These are phyloP conservation scores for Coleophora flavipennella DNA, from an alignment of 2,888 invertebrate genomes.

Conservation along the genomic window DNA sequence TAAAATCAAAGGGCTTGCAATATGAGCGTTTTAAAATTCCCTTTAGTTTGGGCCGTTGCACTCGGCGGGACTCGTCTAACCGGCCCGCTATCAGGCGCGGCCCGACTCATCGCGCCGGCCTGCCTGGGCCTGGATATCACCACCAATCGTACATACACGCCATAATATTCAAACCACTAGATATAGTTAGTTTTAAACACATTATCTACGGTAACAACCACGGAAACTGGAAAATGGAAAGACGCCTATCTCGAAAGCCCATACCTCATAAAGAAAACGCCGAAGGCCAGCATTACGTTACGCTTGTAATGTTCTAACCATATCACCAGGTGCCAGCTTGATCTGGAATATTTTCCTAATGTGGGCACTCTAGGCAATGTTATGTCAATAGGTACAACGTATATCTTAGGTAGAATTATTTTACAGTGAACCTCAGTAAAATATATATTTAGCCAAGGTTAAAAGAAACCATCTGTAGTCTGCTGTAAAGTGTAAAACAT, in stretches of 20 bases:
- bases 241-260: slow-evolving; percentile 1
- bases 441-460: slow-evolving; percentile 10
- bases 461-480: slow-evolving; percentile 5
- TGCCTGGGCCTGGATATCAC: slow-evolving; percentile 54
- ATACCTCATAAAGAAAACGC: background rate
- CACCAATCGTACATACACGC: slow-evolving; percentile 53
- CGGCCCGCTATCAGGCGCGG: slow-evolving; percentile 67
- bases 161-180: slow-evolving; percentile 33
- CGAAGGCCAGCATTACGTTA: slow-evolving; percentile 3
- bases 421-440: slow-evolving; percentile 1
- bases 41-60: slow-evolving; percentile 70
- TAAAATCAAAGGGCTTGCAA: slow-evolving; percentile 55
- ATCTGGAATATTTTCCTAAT: too few species aligned
- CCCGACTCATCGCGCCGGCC: slow-evolving; percentile 63
- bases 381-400: background rate
- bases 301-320: background rate
- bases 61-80: slow-evolving; percentile 66
- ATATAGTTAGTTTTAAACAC: slow-evolving; percentile 11
- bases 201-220: slow-evolving; percentile 16
- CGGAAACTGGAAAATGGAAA: slow-evolving; percentile 18
- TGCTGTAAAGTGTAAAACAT: too few species aligned
- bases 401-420: too few species aligned
- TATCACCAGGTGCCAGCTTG: background rate
- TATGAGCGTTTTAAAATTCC: slow-evolving; percentile 63
- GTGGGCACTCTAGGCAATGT: too few species aligned